Percentiles rank a stretch among this genome's conserved stretches.
Evolutionary conservation across 2,797 vertebrate species (phyloP).

Genomic region (Hylomyscus alleni): DNA sequence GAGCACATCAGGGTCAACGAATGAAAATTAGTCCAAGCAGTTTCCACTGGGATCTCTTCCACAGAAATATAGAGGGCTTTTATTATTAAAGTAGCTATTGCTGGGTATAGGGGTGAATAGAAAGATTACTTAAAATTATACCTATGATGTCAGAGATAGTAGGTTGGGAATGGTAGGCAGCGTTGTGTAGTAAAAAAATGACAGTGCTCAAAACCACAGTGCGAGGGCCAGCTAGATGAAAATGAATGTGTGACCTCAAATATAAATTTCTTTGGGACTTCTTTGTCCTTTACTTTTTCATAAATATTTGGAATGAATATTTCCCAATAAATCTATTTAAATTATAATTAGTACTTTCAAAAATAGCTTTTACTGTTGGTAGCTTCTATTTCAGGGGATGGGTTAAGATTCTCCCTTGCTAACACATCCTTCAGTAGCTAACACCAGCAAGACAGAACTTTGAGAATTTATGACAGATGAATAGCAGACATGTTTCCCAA

Average conservation of each 20-base stretch:
- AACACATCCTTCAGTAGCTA: neutral
- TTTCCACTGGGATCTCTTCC: neutral
- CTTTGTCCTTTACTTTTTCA: neutral
- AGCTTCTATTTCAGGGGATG: neutral
- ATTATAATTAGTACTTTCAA: constrained; percentile 21
- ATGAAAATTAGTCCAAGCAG: neutral
- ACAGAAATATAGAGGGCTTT: neutral
- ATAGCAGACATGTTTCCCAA: neutral
- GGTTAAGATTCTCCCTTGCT: constrained; percentile 32
- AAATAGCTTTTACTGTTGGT: neutral
- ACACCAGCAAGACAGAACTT: neutral
- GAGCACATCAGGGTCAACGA: neutral
- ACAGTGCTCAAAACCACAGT: neutral
- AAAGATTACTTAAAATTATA: constrained; percentile 33
- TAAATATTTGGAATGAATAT: neutral
- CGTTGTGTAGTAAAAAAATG: neutral
- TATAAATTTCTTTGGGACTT: neutral
- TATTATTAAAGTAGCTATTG: neutral
- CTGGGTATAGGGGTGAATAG: neutral
- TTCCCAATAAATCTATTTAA: constrained; percentile 20
- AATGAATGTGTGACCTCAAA: neutral
- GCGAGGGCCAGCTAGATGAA: neutral
- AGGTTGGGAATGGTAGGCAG: neutral
- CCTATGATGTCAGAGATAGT: neutral
- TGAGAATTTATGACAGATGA: neutral